Base-by-base conservation (phyloP, 2,113 vertebrate genomes). In the Mellivora capensis region DNA sequence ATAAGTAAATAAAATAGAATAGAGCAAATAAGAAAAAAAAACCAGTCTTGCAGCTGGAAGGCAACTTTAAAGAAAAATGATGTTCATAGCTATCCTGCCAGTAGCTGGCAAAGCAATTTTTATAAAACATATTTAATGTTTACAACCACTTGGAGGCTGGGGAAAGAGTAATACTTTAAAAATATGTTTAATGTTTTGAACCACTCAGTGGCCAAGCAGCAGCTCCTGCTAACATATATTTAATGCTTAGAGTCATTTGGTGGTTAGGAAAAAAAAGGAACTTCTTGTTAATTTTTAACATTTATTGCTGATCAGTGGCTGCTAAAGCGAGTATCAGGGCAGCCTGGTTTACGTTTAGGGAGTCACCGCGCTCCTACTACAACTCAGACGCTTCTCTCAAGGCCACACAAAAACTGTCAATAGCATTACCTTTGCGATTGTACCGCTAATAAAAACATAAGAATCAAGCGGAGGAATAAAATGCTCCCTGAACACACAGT, bases 91-190 rank as follows among this genome's bases (percentile, higher is more conserved):
- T 34, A 98, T 77, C 81, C 71, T 97, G 37, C 81, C 93, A 97
- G 94, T 86, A 98, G 89, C 96, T 98, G 93, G 97, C 98, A 98
- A 98, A 98, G 81, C 52, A 96, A 69, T 94, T 98, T 98, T 98
- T 98, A 96, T 97, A 98, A 98, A 98, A 98, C 87, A 97, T 98
- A 98, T 98, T 98, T 99, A 98, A 98, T 97, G 93, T 98, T 98
- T 98, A 98, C 93, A 98, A 83, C 94, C 15, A 7, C 85, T 98
- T 82, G 82, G 97, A 95, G 92, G 62, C 91, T 97, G 44, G 96
- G 93, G 96, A 96, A 97, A 96, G 67, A 97, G 95, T 95, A 98
- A 98, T 97, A 98, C 91, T 98, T 98, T 85, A 64, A 98, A 98
- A 99, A 98, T 98, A 97, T 31, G 52, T 97, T 98, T 97, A 98